Conservation (phyloP, 2,888 invertebrate species). For the Microctonus hyperodae region DNA sequence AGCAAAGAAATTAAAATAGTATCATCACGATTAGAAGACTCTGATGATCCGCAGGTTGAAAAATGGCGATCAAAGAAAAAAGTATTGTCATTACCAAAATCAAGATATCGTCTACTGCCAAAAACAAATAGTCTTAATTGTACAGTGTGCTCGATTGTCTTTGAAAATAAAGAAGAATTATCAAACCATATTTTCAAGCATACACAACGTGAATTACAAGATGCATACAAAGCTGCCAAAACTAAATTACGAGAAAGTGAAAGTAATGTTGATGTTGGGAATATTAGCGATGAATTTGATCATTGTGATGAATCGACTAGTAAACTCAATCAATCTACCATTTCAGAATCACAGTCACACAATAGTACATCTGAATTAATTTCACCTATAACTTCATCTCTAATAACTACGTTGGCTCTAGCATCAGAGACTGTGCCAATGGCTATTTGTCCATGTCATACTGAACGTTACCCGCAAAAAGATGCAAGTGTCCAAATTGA, state of each 20-base stretch:
- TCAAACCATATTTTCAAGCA: slow-evolving; percentile 52
- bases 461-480: slow-evolving; percentile 31
- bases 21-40: slow-evolving; percentile 9
- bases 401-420: background rate
- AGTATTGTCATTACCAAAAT: background rate
- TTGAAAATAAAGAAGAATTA: slow-evolving; percentile 40
- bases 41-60: slow-evolving; percentile 2
- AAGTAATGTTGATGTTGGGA: background rate
- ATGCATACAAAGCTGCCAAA: slow-evolving; percentile 40
- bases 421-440: slow-evolving; percentile 15
- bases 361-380: background rate
- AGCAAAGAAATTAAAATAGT: slow-evolving; percentile 18
- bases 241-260: background rate
- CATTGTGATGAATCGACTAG: background rate
- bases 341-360: background rate
- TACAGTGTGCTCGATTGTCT: slow-evolving; percentile 45
- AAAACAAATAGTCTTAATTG: slow-evolving; percentile 38
- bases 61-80: slow-evolving; percentile 11
- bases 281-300: background rate
- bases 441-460: slow-evolving; percentile 51
- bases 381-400: background rate
- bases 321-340: background rate
- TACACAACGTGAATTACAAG: slow-evolving; percentile 47
- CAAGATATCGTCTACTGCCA: background rate
- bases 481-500: slow-evolving; percentile 49